These are phyloP conservation scores for Suncus etruscus DNA, from an alignment of 2,113 vertebrate species.

Conservation along the genomic window DNA sequence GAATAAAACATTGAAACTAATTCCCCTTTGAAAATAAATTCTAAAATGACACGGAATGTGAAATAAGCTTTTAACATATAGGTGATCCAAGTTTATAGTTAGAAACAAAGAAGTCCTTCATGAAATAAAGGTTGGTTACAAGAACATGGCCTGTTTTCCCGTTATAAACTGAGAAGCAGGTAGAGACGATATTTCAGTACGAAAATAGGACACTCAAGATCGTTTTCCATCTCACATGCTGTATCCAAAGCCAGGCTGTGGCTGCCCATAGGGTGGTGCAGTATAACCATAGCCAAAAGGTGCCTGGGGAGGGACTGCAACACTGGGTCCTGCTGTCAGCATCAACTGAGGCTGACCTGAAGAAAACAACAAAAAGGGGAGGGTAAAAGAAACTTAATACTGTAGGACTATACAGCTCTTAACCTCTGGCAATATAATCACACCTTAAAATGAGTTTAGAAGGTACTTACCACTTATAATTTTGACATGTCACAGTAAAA, in stretches of 20 bases:
- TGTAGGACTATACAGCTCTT: background rate
- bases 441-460: background rate
- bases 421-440: background rate
- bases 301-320: slow-evolving; percentile 95
- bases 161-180: slow-evolving; percentile 88
- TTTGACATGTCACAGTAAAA: background rate
- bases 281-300: slow-evolving; percentile 96
- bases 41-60: slow-evolving; percentile 97
- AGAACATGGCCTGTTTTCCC: slow-evolving; percentile 88
- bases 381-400: slow-evolving; percentile 53
- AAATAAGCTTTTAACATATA: slow-evolving; percentile 90
- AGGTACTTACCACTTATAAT: background rate
- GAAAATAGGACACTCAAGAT: slow-evolving; percentile 88
- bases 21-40: slow-evolving; percentile 90
- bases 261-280: slow-evolving; percentile 93
- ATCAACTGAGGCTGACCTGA: slow-evolving; percentile 98
- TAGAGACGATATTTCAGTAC: slow-evolving; percentile 92
- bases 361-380: slow-evolving; percentile 32
- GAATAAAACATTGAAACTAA: slow-evolving; percentile 87
- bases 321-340: slow-evolving; percentile 98
- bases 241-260: slow-evolving; percentile 97
- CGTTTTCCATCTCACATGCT: slow-evolving; percentile 93
- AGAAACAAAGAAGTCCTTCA: slow-evolving; percentile 97
- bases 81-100: slow-evolving; percentile 92
- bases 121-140: slow-evolving; percentile 93